Percentiles rank a stretch among this genome's conserved stretches.
phyloP scores from a whole-genome alignment of 2,797 vertebrate species.

The Lagocephalus sceleratus region DNA sequence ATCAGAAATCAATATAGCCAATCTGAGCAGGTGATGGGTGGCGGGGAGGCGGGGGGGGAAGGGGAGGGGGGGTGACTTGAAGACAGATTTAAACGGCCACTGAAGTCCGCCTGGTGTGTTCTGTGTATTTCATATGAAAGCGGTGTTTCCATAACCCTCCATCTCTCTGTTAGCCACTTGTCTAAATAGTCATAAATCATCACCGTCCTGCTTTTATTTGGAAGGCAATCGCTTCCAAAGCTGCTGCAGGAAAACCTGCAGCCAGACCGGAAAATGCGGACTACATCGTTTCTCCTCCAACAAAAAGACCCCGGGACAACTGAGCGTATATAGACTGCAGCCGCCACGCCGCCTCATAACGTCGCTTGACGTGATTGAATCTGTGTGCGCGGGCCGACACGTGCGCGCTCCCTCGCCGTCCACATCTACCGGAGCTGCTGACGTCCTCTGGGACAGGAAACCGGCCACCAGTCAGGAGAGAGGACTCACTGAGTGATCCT shows the following conservation, averaged over 20 bases:
- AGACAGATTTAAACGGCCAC: conserved; percentile 74
- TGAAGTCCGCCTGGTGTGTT: conserved; percentile 63
- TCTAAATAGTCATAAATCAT: conserved; percentile 89
- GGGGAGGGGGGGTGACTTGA: conserved; percentile 31
- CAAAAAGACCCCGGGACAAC: conserved; percentile 12
- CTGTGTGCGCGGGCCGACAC: background rate
- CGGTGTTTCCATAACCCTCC: conserved; percentile 71
- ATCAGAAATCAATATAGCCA: conserved; percentile 58
- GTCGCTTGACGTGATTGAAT: conserved; percentile 13
- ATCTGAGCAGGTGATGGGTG: conserved; percentile 31
- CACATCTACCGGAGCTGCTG: conserved; percentile 31
- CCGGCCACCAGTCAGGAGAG: conserved; percentile 40
- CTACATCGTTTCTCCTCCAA: conserved; percentile 22
- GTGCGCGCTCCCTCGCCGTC: conserved; percentile 24
- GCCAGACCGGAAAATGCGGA: conserved; percentile 43
- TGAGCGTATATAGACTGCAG: conserved; percentile 14
- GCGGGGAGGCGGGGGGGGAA: conserved; percentile 9
- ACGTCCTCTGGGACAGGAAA: conserved; percentile 52
- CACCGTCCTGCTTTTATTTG: conserved; percentile 74
- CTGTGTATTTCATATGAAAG: conserved; percentile 70
- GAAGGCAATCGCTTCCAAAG: conserved; percentile 71
- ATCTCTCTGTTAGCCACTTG: conserved; percentile 83
- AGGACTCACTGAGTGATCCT: conserved; percentile 60
- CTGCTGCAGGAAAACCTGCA: conserved; percentile 61
- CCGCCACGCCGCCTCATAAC: conserved; percentile 6